These are phyloP conservation scores for Drosophila suboccidentalis DNA, from an alignment of 2,888 invertebrate genomes.

Conservation along the genomic window DNA sequence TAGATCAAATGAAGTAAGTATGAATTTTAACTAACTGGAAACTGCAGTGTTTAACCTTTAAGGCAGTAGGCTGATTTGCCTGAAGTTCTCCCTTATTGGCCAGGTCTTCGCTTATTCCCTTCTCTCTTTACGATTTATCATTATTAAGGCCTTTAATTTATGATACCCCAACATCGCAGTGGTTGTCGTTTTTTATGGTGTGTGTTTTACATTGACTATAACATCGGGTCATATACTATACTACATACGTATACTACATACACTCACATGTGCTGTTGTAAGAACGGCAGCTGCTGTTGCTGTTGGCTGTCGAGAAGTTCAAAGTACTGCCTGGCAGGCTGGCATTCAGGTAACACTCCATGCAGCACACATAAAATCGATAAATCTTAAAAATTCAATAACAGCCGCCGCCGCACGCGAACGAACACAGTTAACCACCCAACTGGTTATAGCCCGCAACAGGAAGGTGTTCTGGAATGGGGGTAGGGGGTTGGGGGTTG, in stretches of 20 bases:
- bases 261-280: conserved; percentile 33
- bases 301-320: conserved; percentile 45
- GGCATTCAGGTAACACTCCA: conserved; percentile 16
- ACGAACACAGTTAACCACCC: conserved; percentile 15
- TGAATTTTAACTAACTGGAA: neutral
- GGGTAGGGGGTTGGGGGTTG: neutral
- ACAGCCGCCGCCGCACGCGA: conserved; percentile 69
- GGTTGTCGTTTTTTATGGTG: conserved; percentile 70
- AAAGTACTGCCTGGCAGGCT: conserved; percentile 44
- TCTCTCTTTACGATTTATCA: conserved; percentile 59
- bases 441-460: neutral
- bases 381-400: conserved; percentile 82
- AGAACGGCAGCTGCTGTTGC: conserved; percentile 59
- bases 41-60: conserved; percentile 33
- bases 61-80: conserved; percentile 40
- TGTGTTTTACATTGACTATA: conserved; percentile 79
- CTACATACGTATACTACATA: neutral
- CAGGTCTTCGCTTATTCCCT: neutral
- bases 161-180: conserved; percentile 52
- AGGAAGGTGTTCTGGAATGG: neutral
- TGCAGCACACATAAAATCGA: conserved; percentile 67
- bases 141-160: conserved; percentile 78
- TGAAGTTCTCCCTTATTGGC: conserved; percentile 23
- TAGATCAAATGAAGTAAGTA: conserved; percentile 17
- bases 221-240: conserved; percentile 60